Base-by-base conservation (phyloP, 1,140 invertebrate genomes). In the Cyphomyrmex costatus region DNA sequence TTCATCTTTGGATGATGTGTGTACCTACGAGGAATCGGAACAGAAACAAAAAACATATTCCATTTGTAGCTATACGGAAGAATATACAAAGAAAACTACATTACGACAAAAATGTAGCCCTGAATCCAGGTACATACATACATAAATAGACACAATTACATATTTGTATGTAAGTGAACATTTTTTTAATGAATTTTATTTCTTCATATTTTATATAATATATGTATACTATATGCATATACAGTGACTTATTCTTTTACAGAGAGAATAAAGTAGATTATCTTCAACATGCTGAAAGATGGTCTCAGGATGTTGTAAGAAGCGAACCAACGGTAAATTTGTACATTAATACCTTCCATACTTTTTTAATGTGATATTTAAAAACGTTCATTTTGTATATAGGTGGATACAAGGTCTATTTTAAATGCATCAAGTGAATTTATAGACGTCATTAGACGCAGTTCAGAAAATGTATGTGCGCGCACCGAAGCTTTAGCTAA, bases 401-500 rank as follows among this genome's bases (percentile, higher is more conserved):
- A 90, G 89, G 27, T 88, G 53, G 76, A 85, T 60, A 60, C 78
- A 0, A 88, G 30, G 68, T 78, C 66, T 10, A 66, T 73, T 85
- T 7, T 51, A 88, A 65, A n/a, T 53, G 51, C 65, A 63, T 61
- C 94, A 42, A 93, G 89, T 42, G 93, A 95, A 71, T 95, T 95
- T 74, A 94, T 95, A 79, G 93, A 95, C 89, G 94, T 94, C 12
- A 94, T 95, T 66, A 93, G 92, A 90, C 89, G 92, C 66, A 95
- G 94, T 84, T 95, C 95, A 19, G 94, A 95, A 80, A 94, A 94
- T 85, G 94, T 95, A 46, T 95, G 93, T 80, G 95, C 94, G 80
- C 92, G 95, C 46, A 95, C 95, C 2, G 94, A 95, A 90, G 95
- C 95, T 71, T 93, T 95, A 77, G 93, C 94, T 30, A 95, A 92